phyloP scores from a whole-genome alignment of 2,797 vertebrate genomes.

The Myotis daubentonii region DNA sequence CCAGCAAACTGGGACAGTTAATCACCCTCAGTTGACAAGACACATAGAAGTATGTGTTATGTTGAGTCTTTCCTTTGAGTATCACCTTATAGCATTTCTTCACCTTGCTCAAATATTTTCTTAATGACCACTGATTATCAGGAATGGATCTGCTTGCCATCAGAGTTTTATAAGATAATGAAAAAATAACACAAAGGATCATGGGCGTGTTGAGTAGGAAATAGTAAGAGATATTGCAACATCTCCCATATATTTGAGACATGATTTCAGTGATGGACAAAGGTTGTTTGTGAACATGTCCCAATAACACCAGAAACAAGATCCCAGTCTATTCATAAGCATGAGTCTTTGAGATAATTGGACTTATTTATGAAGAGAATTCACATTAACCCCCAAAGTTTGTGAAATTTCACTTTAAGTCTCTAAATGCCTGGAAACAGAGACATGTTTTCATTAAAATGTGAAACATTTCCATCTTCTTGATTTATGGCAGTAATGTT shows the following conservation, averaged over 20 bases:
- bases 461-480: neutral
- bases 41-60: neutral
- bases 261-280: neutral
- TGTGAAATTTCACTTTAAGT: neutral
- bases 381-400: neutral
- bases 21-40: neutral
- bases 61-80: neutral
- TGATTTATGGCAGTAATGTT: constrained; percentile 12
- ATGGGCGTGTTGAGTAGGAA: neutral
- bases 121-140: neutral
- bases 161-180: neutral
- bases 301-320: neutral
- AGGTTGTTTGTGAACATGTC: neutral
- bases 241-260: neutral
- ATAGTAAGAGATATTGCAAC: neutral
- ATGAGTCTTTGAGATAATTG: neutral
- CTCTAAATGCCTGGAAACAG: neutral
- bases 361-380: neutral
- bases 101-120: neutral
- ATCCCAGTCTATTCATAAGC: neutral
- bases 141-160: neutral
- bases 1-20: neutral
- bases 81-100: neutral
- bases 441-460: constrained; percentile 12
- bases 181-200: neutral